Evolutionary conservation across 2,797 vertebrate genomes (phyloP), one percentile per base, ranked within the genome.

Genomic region (Scolopax bukidnonensis): DNA sequence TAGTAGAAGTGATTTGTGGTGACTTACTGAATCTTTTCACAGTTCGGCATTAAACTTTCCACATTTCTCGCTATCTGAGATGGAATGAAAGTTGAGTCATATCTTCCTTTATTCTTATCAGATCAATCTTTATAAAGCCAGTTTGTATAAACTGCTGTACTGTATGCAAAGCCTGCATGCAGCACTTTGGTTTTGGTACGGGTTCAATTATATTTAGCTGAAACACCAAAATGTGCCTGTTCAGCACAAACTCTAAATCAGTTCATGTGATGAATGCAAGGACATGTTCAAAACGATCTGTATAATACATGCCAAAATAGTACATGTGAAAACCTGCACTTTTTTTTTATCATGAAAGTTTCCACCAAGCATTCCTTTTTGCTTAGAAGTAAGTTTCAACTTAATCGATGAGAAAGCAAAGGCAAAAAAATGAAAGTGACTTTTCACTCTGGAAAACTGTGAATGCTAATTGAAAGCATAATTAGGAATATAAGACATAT

Each of bases 1-100:
- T 93, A 94, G 95, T 96, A 95, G 96, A 98, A 97, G 98, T 97
- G 98, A 98, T 98, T 97, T 98, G 97, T 94, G 97, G 97, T 97
- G 98, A 98, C 98, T 97, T 97, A 97, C 83, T 97, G 97, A 98
- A 98, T 98, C 98, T 98, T 98, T 98, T 98, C 97, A 97, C 96
- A 98, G 97, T 94, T 97, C 65, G 3, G 93, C 97, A 97, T 98
- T 97, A 98, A 98, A 98, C 97, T 98, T 97, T 96, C 96, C 92
- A 96, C 25, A 36, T 95, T 86, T 97, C 94, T 91, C 57, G 48
- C 97, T 88, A 61, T 94, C 94, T 96, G 50, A 93, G 69, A 70
- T 16, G 84, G 95, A 97, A 95, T 70, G 91, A 89, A 88, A 92
- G 93, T 82, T 89, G 93, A 95, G 84, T 95, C 93, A 93, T 93